A percentile compares a stretch with the other conserved stretches of the same genome.
phyloP scores from a whole-genome alignment of 2,888 invertebrate genomes.

The Eumerus sabulonum region DNA sequence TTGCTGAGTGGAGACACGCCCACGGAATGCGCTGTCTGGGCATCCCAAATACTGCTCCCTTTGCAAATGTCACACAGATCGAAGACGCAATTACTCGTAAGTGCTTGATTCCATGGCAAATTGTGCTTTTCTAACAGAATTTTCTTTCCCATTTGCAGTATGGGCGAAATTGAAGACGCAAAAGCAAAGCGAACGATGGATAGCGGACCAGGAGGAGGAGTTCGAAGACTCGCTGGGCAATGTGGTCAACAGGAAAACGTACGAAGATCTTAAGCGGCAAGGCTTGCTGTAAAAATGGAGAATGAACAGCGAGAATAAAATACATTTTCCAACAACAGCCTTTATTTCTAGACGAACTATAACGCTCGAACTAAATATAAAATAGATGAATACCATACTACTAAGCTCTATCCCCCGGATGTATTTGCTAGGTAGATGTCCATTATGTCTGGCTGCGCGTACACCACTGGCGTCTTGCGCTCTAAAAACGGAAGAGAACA shows the following conservation, averaged over 20 bases:
- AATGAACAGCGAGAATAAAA: constrained; percentile 1
- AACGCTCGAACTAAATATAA: too few species aligned
- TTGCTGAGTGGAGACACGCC: constrained; percentile 94
- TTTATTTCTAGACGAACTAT: too few species aligned
- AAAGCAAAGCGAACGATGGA: constrained; percentile 97
- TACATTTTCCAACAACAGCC: too few species aligned
- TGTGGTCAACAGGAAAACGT: constrained; percentile 98
- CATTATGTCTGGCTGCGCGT: constrained; percentile 39
- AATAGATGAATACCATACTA: not conserved
- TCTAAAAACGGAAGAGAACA: constrained; percentile 1
- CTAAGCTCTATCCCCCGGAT: constrained; percentile 28
- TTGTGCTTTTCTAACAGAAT: too few species aligned
- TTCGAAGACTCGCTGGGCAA: constrained; percentile 99
- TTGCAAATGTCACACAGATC: constrained; percentile 99
- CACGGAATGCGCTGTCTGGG: constrained; percentile 99
- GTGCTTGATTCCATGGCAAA: constrained; percentile 71
- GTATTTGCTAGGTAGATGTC: constrained; percentile 50
- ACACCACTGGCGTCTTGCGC: constrained; percentile 31
- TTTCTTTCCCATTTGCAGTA: constrained; percentile 81
- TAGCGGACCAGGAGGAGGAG: constrained; percentile 98
- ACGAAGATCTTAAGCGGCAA: constrained; percentile 98
- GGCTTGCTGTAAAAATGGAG: constrained; percentile 93
- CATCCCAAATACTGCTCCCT: constrained; percentile 99
- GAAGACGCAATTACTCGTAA: constrained; percentile 96
- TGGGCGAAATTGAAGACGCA: constrained; percentile 98